Conservation (phyloP, 2,113 vertebrate genomes). For the Ciconia boyciana region DNA sequence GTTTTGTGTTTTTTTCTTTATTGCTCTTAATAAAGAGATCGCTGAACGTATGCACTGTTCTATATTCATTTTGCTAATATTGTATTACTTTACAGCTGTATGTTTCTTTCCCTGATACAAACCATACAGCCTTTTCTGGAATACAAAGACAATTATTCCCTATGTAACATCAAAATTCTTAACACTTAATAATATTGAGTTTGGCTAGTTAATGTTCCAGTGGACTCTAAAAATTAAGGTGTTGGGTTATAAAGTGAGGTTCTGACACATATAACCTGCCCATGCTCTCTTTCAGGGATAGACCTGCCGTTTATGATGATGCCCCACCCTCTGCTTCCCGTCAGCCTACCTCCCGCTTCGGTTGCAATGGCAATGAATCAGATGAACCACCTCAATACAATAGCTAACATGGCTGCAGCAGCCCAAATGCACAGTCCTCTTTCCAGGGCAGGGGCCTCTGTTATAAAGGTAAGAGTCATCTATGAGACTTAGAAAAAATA, state of each 20-base stretch:
- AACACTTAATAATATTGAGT: background rate
- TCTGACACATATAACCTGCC: background rate
- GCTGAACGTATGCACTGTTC: fast-evolving
- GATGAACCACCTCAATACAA: constrained; percentile 92
- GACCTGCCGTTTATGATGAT: constrained; percentile 94
- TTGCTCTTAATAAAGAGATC: background rate
- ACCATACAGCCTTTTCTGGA: background rate
- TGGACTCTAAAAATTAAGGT: background rate
- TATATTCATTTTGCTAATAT: background rate
- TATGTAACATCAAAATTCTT: background rate
- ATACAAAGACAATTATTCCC: background rate
- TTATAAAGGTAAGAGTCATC: constrained; percentile 82
- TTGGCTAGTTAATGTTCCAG: background rate
- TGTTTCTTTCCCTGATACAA: background rate
- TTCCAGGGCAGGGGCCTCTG: constrained; percentile 81
- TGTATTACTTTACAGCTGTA: background rate
- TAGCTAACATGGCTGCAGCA: constrained; percentile 88
- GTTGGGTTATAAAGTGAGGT: background rate
- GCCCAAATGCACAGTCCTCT: constrained; percentile 88
- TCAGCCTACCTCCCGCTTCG: constrained; percentile 90
- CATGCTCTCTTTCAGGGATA: constrained; percentile 77
- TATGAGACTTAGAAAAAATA: background rate
- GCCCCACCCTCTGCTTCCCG: constrained; percentile 90
- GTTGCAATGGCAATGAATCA: constrained; percentile 95
- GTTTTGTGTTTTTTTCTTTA: background rate